Conservation (phyloP, 2,113 vertebrate species). For the Nothocercus julius region DNA sequence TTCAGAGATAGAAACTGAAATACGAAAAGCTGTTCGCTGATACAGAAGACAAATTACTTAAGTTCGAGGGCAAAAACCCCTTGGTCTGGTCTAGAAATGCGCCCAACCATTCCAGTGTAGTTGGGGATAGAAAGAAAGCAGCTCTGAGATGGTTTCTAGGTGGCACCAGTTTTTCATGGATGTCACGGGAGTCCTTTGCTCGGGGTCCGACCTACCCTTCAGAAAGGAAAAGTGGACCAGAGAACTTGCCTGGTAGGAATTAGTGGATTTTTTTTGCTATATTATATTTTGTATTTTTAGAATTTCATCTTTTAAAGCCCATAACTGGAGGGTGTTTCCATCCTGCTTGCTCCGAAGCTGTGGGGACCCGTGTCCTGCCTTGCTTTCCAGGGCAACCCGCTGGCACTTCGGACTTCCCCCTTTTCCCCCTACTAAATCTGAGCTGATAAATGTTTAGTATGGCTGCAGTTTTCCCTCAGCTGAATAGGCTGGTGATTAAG, state of each 20-base stretch:
- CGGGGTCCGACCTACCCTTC: background rate
- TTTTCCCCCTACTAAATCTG: background rate
- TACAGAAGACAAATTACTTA: background rate
- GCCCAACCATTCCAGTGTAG: fast-evolving
- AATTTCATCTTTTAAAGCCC: background rate
- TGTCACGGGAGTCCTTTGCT: background rate
- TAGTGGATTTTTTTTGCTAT: background rate
- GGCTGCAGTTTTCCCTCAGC: background rate
- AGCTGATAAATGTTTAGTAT: background rate
- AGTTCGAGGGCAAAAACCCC: fast-evolving
- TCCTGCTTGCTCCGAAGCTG: background rate
- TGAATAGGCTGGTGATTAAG: background rate
- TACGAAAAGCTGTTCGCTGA: background rate
- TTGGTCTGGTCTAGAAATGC: no score
- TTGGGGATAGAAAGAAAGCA: background rate
- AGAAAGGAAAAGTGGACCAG: background rate
- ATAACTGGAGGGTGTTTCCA: no score
- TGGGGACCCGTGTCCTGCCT: fast-evolving
- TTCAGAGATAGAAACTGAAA: background rate
- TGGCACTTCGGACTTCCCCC: background rate
- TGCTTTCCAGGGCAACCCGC: background rate
- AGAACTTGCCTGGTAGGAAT: no score
- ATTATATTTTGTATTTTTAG: background rate
- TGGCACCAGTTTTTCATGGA: background rate
- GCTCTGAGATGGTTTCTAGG: background rate